Percentiles rank a stretch among this genome's conserved stretches.
phyloP scores from a whole-genome alignment of 92 coral and sea anemone genomes.

The Porites cylindrica region DNA sequence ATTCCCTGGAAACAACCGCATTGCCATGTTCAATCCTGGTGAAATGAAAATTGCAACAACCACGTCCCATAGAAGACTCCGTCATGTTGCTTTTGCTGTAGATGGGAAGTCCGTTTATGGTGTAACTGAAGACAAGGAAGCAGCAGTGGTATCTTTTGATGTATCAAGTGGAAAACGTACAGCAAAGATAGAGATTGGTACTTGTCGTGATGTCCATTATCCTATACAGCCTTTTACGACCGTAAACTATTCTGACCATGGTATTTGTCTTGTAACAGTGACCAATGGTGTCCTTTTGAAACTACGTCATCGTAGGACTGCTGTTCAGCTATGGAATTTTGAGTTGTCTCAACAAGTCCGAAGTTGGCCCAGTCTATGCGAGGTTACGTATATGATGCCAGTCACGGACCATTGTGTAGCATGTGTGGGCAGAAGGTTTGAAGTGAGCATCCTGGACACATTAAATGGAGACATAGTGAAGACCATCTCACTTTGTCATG shows the following conservation, averaged over 20 bases:
- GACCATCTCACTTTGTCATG: background rate
- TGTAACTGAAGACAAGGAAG: background rate
- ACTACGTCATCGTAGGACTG: background rate
- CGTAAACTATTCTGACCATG: too few relatives aligned
- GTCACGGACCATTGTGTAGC: constrained; percentile 30
- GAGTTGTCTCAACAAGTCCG: constrained; percentile 36
- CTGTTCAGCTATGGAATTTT: constrained; percentile 43
- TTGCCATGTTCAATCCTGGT: background rate
- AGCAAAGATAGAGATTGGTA: background rate
- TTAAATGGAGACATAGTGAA: background rate
- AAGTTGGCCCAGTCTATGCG: background rate
- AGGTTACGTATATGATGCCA: background rate
- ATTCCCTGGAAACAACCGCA: background rate
- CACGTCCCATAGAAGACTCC: too few relatives aligned
- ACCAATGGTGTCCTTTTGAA: constrained; percentile 14
- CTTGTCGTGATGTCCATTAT: background rate
- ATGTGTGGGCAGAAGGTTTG: background rate
- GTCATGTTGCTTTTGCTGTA: background rate
- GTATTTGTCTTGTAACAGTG: background rate
- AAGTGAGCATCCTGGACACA: constrained; percentile 23
- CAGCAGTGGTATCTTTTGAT: background rate
- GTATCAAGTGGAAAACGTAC: background rate
- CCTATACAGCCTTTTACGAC: background rate
- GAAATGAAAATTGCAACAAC: background rate
- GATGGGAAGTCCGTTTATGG: background rate